These are phyloP conservation scores for Pseudolycoriella hygida DNA, from an alignment of 2,888 invertebrate species.

Conservation along the genomic window DNA sequence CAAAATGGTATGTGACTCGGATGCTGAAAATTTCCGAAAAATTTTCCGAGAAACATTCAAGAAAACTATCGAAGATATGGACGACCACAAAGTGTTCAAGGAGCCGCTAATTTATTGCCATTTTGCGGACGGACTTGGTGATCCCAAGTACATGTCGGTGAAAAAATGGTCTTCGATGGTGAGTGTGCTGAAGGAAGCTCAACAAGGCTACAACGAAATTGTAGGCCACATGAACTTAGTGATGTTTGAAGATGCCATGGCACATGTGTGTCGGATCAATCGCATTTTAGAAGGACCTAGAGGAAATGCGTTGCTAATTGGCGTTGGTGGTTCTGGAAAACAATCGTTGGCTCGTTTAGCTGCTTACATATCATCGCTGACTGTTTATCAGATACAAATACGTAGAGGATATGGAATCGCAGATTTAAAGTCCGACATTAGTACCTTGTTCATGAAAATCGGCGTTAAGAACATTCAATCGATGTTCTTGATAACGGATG, in stretches of 20 bases:
- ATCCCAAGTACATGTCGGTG: constrained; percentile 72
- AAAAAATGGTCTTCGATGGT: constrained; percentile 53
- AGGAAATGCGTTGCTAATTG: constrained; percentile 84
- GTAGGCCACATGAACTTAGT: constrained; percentile 87
- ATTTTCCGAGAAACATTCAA: constrained; percentile 60
- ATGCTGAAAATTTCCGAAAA: constrained; percentile 58
- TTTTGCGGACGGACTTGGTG: constrained; percentile 76
- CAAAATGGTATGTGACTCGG: constrained; percentile 66
- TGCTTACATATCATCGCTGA: constrained; percentile 76
- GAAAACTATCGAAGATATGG: constrained; percentile 60
- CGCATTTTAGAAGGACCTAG: constrained; percentile 82
- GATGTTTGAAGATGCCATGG: constrained; percentile 89
- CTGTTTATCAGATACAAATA: constrained; percentile 83
- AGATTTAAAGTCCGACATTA: constrained; percentile 61
- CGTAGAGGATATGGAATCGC: constrained; percentile 70
- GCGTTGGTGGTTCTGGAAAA: constrained; percentile 91
- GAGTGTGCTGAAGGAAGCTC: constrained; percentile 61
- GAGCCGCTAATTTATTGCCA: constrained; percentile 78
- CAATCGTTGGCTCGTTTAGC: constrained; percentile 80
- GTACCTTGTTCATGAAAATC: constrained; percentile 63
- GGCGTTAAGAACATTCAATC: constrained; percentile 76
- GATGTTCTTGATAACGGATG: constrained; percentile 86
- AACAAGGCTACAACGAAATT: constrained; percentile 74
- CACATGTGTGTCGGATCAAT: constrained; percentile 81
- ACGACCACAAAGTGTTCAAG: constrained; percentile 54